Conservation (phyloP, 2,113 vertebrate genomes). For the Phalacrocorax brasilianus region DNA sequence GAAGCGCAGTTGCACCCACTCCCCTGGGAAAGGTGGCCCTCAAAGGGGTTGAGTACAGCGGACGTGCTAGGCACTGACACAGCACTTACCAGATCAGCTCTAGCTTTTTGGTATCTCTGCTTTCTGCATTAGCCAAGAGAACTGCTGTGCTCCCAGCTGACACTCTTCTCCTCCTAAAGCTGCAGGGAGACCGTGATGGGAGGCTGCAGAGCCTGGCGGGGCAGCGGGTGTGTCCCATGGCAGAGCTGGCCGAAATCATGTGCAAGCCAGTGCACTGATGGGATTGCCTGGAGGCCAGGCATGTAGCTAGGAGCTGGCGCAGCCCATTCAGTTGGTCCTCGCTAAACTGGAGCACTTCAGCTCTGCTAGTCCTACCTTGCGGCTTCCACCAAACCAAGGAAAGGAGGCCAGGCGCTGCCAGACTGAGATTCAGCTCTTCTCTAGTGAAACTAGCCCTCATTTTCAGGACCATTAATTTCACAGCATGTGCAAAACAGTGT, state of each 20-base stretch:
- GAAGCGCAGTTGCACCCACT: not conserved
- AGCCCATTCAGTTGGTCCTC: accelerated
- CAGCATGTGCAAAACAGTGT: not conserved
- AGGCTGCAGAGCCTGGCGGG: not conserved
- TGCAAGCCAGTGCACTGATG: accelerated
- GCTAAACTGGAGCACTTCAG: accelerated
- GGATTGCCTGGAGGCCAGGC: not conserved
- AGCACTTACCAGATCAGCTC: not conserved
- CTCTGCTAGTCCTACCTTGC: not conserved
- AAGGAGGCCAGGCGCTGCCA: not conserved
- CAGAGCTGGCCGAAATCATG: not conserved
- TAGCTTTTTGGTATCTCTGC: not conserved
- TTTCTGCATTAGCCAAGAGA: not conserved
- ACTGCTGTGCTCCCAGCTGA: not conserved
- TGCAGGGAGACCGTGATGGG: not conserved
- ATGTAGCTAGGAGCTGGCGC: not conserved
- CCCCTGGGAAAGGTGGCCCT: not conserved
- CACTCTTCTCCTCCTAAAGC: not conserved
- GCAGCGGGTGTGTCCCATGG: accelerated
- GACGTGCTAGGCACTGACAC: not conserved
- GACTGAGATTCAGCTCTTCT: not conserved
- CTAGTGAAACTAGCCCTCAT: not conserved
- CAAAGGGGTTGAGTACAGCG: not conserved
- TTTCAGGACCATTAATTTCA: not conserved
- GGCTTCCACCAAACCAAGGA: not conserved